Evolutionary conservation across 2,888 invertebrate species (phyloP).

Genomic region (Beris morrisii): DNA sequence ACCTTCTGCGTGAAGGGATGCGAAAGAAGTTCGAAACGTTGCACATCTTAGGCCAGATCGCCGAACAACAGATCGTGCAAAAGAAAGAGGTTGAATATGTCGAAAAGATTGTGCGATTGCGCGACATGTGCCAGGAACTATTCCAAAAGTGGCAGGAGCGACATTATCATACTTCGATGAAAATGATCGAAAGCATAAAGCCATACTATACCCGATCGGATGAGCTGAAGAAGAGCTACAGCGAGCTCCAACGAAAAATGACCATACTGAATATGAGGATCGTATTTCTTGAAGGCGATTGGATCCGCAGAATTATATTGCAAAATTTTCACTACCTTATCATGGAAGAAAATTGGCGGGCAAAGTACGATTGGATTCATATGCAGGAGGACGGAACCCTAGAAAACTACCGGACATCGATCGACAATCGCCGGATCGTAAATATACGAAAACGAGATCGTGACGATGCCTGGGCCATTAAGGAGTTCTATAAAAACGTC

Average conservation of each 20-base stretch:
- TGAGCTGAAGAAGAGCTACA: constrained; percentile 44
- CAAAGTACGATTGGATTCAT: constrained; percentile 54
- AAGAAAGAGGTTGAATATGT: constrained; percentile 50
- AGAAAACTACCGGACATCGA: constrained; percentile 45
- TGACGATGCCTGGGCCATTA: constrained; percentile 53
- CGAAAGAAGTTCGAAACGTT: constrained; percentile 52
- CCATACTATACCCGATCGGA: constrained; percentile 51
- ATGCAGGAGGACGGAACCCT: constrained; percentile 42
- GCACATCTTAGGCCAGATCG: constrained; percentile 44
- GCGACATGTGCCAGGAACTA: constrained; percentile 46
- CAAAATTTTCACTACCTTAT: constrained; percentile 55
- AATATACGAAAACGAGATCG: constrained; percentile 48
- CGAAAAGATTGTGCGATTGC: constrained; percentile 46
- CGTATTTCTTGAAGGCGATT: constrained; percentile 52
- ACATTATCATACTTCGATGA: constrained; percentile 51
- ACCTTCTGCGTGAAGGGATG: constrained; percentile 48
- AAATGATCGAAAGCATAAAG: constrained; percentile 40
- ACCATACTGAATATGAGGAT: constrained; percentile 53
- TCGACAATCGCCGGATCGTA: constrained; percentile 34
- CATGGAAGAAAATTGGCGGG: constrained; percentile 52
- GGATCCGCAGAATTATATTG: constrained; percentile 51
- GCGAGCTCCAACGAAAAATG: constrained; percentile 45
- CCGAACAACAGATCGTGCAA: constrained; percentile 49
- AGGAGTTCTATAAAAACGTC: constrained; percentile 50
- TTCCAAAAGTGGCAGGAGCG: constrained; percentile 53